These are phyloP conservation scores for Phytoseiulus persimilis DNA, from an alignment of 2,888 invertebrate species.

Conservation along the genomic window DNA sequence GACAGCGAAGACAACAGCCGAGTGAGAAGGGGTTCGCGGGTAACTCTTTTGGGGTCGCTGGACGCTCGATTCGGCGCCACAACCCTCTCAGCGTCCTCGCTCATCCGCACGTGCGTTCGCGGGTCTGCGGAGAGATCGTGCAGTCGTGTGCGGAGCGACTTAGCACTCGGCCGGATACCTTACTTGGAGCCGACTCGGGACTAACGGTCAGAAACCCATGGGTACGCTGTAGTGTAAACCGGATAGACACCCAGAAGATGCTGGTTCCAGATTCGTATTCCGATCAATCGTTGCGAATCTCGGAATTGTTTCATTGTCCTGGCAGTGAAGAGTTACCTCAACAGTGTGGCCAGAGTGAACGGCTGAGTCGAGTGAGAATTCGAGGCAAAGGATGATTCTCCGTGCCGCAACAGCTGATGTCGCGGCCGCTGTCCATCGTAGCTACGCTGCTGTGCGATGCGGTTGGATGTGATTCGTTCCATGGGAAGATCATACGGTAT, in stretches of 20 bases:
- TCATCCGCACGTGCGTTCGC: neutral
- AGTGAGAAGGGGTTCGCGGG: neutral
- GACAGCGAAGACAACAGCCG: neutral
- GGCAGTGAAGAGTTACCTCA: neutral
- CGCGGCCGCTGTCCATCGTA: neutral
- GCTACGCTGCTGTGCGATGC: neutral
- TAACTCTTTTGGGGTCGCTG: neutral
- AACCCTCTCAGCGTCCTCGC: neutral
- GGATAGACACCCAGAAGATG: neutral
- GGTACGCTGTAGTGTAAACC: neutral
- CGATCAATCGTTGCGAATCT: neutral
- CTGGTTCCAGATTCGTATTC: neutral
- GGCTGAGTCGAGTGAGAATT: neutral
- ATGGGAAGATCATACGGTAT: neutral
- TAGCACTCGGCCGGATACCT: neutral
- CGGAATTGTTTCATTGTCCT: neutral
- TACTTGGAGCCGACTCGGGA: neutral
- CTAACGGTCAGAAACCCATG: neutral
- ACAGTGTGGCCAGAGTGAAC: neutral
- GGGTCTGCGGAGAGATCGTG: neutral
- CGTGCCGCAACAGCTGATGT: neutral
- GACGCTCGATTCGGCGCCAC: neutral
- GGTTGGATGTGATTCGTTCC: neutral
- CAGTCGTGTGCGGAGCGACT: neutral
- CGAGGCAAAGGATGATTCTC: neutral